phyloP scores from a whole-genome alignment of 2,888 invertebrate species.

The Aspidiotus destructor region DNA sequence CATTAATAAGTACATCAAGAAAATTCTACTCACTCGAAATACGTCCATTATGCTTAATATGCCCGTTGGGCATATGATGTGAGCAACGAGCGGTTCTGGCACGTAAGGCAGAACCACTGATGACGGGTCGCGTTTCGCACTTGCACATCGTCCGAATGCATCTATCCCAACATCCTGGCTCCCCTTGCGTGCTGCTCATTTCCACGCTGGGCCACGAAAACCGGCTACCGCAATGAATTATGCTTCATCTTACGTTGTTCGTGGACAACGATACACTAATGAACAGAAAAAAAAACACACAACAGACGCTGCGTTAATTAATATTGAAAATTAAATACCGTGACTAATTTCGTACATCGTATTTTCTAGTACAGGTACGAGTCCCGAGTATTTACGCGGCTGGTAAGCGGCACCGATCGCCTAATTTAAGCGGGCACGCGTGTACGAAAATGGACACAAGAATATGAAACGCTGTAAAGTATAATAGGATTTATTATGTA shows the following conservation, averaged over 20 bases:
- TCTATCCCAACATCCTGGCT: conserved; percentile 32
- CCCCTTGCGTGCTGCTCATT: conserved; percentile 29
- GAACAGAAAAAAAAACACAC: conserved; percentile 3
- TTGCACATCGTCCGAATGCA: conserved; percentile 33
- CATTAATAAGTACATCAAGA: too few relatives aligned
- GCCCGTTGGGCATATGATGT: conserved; percentile 22
- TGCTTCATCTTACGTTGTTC: conserved; percentile 8
- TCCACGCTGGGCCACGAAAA: conserved; percentile 14
- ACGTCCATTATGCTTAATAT: conserved; percentile 21
- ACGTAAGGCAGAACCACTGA: conserved; percentile 27
- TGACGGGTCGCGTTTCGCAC: conserved; percentile 24
- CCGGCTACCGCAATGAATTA: conserved; percentile 3
- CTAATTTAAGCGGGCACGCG: too few relatives aligned
- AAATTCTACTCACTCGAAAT: conserved; percentile 20
- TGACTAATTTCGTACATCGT: conserved; percentile 22
- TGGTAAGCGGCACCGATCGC: too few relatives aligned
- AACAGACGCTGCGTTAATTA: too few relatives aligned
- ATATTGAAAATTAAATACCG: conserved; percentile 12
- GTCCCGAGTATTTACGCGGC: too few relatives aligned
- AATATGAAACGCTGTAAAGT: too few relatives aligned
- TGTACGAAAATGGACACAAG: too few relatives aligned
- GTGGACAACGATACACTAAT: conserved; percentile 3
- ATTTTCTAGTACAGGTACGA: too few relatives aligned
- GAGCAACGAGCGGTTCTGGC: conserved; percentile 24
- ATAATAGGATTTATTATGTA: too few relatives aligned